Evolutionary conservation across 2,797 vertebrate species (phyloP).

Genomic region (Naso thynnoides): DNA sequence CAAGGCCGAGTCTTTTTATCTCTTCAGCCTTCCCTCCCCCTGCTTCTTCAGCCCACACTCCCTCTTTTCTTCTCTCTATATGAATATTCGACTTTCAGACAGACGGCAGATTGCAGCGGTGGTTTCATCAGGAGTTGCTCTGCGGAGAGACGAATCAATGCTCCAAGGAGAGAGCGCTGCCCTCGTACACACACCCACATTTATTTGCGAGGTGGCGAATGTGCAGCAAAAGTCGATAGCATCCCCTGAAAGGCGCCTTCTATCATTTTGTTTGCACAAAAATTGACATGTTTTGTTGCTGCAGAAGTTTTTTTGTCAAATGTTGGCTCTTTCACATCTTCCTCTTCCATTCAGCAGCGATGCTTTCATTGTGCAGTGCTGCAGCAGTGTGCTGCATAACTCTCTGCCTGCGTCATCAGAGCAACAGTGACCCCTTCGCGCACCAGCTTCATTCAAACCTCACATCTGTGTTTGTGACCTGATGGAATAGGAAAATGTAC

Average conservation of each 20-base stretch:
- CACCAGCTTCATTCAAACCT: background rate
- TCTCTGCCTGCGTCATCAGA: conserved; percentile 1
- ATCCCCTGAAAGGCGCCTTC: conserved; percentile 20
- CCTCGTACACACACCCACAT: background rate
- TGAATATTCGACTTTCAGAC: conserved; percentile 33
- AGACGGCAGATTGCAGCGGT: background rate
- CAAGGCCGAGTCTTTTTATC: conserved; percentile 56
- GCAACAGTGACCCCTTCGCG: conserved; percentile 7
- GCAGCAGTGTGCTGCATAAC: conserved; percentile 31
- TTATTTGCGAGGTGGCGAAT: conserved; percentile 5
- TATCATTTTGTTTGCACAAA: conserved; percentile 4
- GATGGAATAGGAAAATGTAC: background rate
- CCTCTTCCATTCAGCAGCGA: conserved; percentile 20
- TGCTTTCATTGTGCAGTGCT: conserved; percentile 6
- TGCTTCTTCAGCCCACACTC: conserved; percentile 38
- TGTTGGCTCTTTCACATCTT: background rate
- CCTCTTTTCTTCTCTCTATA: conserved; percentile 17
- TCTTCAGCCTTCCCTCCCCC: conserved; percentile 28
- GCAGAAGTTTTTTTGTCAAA: conserved; percentile 7
- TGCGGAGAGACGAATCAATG: conserved; percentile 15
- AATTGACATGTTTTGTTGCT: background rate
- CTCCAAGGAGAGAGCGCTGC: background rate
- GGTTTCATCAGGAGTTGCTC: conserved; percentile 9
- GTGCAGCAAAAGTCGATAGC: conserved; percentile 23
- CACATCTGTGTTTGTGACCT: background rate